A percentile compares a stretch with the other conserved stretches of the same genome.
These are phyloP conservation scores for Fregetta grallaria DNA, from an alignment of 2,113 vertebrate species.

Conservation along the genomic window DNA sequence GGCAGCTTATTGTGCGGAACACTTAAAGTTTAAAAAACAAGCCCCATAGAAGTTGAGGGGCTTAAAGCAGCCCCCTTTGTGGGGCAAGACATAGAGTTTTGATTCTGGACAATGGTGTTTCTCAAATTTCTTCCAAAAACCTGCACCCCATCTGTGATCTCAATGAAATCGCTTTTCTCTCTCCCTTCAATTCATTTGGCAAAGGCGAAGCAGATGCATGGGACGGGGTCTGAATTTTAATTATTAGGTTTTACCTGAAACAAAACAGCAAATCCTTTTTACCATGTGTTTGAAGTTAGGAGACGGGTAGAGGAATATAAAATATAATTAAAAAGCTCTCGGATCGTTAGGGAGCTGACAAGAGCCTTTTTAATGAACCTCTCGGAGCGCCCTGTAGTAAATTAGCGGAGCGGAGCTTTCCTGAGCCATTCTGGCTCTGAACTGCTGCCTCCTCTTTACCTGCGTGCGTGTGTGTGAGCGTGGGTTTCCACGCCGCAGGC, in stretches of 20 bases:
- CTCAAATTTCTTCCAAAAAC: slow-evolving; percentile 96
- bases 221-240: slow-evolving; percentile 89
- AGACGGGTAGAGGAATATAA: slow-evolving; percentile 61
- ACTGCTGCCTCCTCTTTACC: slow-evolving; percentile 22
- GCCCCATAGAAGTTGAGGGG: slow-evolving; percentile 88
- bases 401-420: slow-evolving; percentile 27
- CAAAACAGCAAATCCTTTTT: slow-evolving; percentile 71
- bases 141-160: slow-evolving; percentile 98
- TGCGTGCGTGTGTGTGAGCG: neutral
- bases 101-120: slow-evolving; percentile 97
- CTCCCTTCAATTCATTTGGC: slow-evolving; percentile 84
- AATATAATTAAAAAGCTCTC: slow-evolving; percentile 72
- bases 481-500: neutral
- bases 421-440: neutral
- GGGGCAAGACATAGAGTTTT: slow-evolving; percentile 93
- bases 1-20: slow-evolving; percentile 88
- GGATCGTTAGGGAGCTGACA: slow-evolving; percentile 64
- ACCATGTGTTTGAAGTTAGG: slow-evolving; percentile 71
- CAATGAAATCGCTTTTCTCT: slow-evolving; percentile 91
- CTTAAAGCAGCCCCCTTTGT: slow-evolving; percentile 92
- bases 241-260: slow-evolving; percentile 84
- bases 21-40: slow-evolving; percentile 98
- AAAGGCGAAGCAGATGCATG: slow-evolving; percentile 92
- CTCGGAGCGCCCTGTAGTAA: slow-evolving; percentile 5
- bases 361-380: slow-evolving; percentile 67